phyloP scores from a whole-genome alignment of 2,797 vertebrate genomes.

The Meriones psammophilus region DNA sequence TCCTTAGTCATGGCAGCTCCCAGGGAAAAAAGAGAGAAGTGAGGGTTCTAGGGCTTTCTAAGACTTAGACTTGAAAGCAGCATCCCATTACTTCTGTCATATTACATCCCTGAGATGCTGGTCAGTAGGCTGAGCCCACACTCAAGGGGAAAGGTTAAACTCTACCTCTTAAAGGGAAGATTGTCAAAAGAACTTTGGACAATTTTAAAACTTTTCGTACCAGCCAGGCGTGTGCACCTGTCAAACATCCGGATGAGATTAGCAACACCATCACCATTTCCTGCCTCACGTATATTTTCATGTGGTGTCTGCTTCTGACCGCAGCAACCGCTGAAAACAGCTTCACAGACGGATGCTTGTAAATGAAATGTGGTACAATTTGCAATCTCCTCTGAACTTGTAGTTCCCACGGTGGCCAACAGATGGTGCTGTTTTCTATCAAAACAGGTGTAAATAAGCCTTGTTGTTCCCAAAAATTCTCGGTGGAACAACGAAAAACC shows the following conservation, averaged over 20 bases:
- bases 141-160: background rate
- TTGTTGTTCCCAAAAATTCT: background rate
- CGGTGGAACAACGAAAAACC: background rate
- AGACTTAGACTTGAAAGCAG: background rate
- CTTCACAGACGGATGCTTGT: background rate
- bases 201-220: background rate
- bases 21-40: background rate
- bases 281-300: background rate
- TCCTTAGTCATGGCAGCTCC: background rate
- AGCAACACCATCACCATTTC: background rate
- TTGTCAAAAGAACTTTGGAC: background rate
- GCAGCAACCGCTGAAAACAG: background rate
- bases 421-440: constrained; percentile 19
- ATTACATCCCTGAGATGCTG: background rate
- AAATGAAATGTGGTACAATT: background rate
- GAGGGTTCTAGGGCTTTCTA: background rate
- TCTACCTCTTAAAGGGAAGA: background rate
- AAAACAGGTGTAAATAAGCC: background rate
- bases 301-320: background rate
- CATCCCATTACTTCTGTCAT: background rate
- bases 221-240: background rate
- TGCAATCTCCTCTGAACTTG: background rate
- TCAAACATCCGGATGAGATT: background rate
- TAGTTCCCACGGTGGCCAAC: background rate
- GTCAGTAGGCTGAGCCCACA: background rate